phyloP scores from a whole-genome alignment of 2,113 vertebrate genomes.

The Sprattus sprattus region DNA sequence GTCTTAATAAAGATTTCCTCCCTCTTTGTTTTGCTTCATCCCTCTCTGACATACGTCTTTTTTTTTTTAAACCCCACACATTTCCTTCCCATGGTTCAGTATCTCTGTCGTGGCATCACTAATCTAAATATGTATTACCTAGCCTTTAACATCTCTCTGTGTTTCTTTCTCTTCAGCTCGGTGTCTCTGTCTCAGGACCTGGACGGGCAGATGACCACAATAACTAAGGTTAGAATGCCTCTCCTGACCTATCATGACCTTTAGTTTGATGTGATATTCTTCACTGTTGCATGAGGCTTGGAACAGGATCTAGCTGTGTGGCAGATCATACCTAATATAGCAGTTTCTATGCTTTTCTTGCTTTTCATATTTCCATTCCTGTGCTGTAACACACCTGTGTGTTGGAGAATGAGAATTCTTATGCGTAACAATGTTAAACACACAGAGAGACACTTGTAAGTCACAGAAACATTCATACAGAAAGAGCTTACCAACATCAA shows the following conservation, averaged over 20 bases:
- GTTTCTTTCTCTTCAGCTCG: not conserved
- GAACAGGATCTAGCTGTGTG: too few species aligned
- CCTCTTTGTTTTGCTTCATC: not conserved
- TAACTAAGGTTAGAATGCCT: not conserved
- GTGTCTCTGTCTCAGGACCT: not conserved
- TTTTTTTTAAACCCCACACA: not conserved
- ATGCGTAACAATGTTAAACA: too few species aligned
- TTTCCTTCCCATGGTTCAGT: too few species aligned
- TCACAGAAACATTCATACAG: too few species aligned
- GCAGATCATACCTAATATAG: too few species aligned
- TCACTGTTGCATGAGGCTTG: not conserved
- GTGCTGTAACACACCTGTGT: too few species aligned
- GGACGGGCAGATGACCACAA: conserved; percentile 15
- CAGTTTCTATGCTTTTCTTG: too few species aligned
- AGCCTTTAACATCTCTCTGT: not conserved
- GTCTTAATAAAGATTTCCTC: not conserved
- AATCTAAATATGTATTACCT: not conserved
- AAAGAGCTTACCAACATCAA: too few species aligned
- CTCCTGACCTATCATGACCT: not conserved
- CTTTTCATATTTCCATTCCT: too few species aligned
- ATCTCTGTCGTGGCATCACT: too few species aligned
- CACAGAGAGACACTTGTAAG: too few species aligned
- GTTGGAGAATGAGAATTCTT: too few species aligned
- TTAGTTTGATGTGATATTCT: not conserved
- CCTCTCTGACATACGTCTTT: not conserved